A percentile compares a stretch with the other conserved stretches of the same genome.
Conservation (phyloP, 2,888 invertebrate species). For the Drosophila paranaensis region DNA sequence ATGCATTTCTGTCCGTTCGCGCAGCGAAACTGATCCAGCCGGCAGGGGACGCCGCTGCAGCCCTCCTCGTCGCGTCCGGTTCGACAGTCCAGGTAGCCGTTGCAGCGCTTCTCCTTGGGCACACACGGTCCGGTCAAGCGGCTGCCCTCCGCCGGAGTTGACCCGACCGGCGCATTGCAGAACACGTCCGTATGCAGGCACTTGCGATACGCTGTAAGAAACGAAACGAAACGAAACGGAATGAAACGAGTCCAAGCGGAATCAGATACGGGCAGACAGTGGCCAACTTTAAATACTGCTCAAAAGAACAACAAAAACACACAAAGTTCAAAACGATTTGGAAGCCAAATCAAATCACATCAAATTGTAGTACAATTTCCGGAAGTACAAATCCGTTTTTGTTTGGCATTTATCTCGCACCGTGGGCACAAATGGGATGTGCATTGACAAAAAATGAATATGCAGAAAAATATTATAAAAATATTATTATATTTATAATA, state of each 20-base stretch:
- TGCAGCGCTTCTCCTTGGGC: conserved; percentile 94
- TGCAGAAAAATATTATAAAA: not conserved
- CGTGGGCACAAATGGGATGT: not conserved
- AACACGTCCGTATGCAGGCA: conserved; percentile 95
- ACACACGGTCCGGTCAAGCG: conserved; percentile 91
- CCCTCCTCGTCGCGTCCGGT: conserved; percentile 92
- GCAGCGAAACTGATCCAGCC: conserved; percentile 94
- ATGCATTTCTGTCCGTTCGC: conserved; percentile 92
- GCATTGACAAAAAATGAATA: not conserved
- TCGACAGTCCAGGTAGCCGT: conserved; percentile 95
- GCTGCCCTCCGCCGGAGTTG: conserved; percentile 85
- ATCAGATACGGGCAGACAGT: not conserved
- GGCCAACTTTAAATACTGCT: conserved; percentile 9
- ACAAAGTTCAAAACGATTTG: conserved; percentile 19
- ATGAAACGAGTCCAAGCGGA: no score
- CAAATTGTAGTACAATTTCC: conserved; percentile 25
- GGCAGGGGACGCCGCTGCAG: conserved; percentile 90
- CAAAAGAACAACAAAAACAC: conserved; percentile 15
- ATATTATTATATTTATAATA: no score
- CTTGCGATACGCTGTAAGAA: conserved; percentile 91
- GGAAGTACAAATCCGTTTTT: not conserved
- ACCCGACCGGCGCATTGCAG: conserved; percentile 90
- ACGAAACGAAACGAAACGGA: not conserved
- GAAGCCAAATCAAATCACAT: conserved; percentile 32
- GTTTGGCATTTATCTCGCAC: not conserved